Evolutionary conservation across 2,113 vertebrate species (phyloP).

Genomic region (Leptobrachium ailaonicum): DNA sequence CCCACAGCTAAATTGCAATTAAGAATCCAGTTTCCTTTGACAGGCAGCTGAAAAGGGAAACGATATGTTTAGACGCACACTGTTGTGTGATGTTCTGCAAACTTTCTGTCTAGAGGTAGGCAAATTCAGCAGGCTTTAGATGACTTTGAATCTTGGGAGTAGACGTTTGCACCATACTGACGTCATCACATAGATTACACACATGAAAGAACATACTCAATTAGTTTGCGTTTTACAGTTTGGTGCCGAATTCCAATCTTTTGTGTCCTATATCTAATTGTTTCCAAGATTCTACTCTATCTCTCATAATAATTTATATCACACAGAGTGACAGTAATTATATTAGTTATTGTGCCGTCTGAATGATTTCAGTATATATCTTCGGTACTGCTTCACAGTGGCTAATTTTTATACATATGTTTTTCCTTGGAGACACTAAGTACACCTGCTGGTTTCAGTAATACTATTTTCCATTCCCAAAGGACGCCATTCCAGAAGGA

Average conservation of each 20-base stretch:
- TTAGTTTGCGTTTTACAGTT: not conserved
- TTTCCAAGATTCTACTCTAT: not conserved
- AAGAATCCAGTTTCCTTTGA: slow-evolving; percentile 35
- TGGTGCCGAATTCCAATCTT: not conserved
- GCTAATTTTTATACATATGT: not conserved
- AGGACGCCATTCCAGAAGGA: not conserved
- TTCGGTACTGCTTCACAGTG: not conserved
- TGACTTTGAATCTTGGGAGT: not conserved
- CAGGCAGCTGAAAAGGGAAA: slow-evolving; percentile 13
- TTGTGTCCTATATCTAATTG: not conserved
- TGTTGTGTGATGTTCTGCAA: not conserved
- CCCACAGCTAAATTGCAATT: slow-evolving; percentile 47
- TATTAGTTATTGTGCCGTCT: not conserved
- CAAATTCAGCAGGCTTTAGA: not conserved
- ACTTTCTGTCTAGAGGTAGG: not conserved
- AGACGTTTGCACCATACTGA: not conserved
- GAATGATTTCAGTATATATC: too few species aligned
- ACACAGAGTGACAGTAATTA: not conserved
- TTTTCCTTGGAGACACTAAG: not conserved
- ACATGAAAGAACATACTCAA: too few species aligned
- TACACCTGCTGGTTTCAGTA: not conserved
- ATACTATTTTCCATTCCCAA: not conserved
- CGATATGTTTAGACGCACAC: not conserved
- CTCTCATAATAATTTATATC: not conserved
- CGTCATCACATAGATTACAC: not conserved